phyloP scores from a whole-genome alignment of 2,113 vertebrate species.

The Rhinichthys klamathensis region DNA sequence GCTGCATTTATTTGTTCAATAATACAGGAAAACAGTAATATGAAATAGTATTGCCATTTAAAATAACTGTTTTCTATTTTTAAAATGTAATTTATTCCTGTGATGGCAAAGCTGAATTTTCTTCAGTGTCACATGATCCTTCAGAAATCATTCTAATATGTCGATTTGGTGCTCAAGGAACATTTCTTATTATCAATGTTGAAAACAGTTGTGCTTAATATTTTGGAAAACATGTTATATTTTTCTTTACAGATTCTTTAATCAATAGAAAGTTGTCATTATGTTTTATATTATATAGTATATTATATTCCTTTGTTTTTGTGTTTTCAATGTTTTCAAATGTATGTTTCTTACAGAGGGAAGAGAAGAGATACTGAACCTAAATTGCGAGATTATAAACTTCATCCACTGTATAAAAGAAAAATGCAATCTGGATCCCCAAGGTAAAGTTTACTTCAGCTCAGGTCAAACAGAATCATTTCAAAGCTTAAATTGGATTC shows the following conservation, averaged over 20 bases:
- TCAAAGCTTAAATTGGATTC: neutral
- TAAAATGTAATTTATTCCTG: neutral
- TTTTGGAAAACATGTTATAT: neutral
- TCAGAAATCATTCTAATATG: neutral
- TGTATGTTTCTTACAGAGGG: conserved; percentile 59
- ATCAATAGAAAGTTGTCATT: neutral
- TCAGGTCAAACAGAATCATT: neutral
- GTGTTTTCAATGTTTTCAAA: neutral
- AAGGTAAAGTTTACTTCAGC: conserved; percentile 56
- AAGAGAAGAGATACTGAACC: conserved; percentile 70
- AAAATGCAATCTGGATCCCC: conserved; percentile 63
- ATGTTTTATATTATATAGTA: neutral
- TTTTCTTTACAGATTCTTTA: neutral
- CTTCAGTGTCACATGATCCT: neutral
- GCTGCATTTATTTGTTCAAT: neutral
- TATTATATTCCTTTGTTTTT: neutral
- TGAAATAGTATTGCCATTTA: neutral
- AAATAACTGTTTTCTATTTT: neutral
- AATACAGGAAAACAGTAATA: neutral
- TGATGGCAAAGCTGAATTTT: neutral
- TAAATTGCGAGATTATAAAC: conserved; percentile 73
- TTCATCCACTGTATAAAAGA: conserved; percentile 72
- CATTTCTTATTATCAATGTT: neutral
- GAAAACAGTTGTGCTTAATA: neutral
- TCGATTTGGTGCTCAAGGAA: neutral